Conservation (phyloP, 2,113 vertebrate genomes). For the Nothoprocta perdicaria region DNA sequence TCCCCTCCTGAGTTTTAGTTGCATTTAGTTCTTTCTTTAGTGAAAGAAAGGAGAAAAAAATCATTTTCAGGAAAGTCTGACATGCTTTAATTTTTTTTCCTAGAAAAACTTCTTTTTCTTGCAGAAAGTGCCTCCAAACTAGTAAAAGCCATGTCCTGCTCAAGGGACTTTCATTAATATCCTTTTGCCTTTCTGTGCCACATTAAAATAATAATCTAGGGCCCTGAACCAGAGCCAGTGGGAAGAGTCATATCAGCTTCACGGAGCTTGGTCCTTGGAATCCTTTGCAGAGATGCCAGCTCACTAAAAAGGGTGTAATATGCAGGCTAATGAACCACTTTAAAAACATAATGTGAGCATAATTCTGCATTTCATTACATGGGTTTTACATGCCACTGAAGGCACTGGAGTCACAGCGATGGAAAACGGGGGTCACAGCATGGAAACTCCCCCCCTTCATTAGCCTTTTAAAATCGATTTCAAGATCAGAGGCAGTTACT, state of each 20-base stretch:
- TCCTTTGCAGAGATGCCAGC: slow-evolving; percentile 49
- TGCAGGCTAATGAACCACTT: slow-evolving; percentile 48
- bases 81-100: background rate
- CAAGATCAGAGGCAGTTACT: slow-evolving; percentile 26
- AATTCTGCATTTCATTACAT: slow-evolving; percentile 16
- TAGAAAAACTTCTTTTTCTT: background rate
- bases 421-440: slow-evolving; percentile 5
- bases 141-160: slow-evolving; percentile 1
- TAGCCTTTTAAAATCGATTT: slow-evolving; percentile 14
- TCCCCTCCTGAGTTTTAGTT: background rate
- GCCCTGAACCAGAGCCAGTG: slow-evolving; percentile 12
- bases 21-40: background rate
- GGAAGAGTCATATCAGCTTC: slow-evolving; percentile 38
- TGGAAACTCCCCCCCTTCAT: background rate
- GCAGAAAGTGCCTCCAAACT: slow-evolving; percentile 15
- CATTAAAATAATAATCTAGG: slow-evolving; percentile 11
- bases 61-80: background rate
- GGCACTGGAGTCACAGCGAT: background rate
- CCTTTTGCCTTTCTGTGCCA: slow-evolving; percentile 23
- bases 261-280: slow-evolving; percentile 1
- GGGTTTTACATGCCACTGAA: slow-evolving; percentile 18
- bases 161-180: slow-evolving; percentile 30
- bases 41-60: background rate
- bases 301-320: slow-evolving; percentile 47
- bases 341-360: slow-evolving; percentile 30